Evolutionary conservation across 1,140 invertebrate species (phyloP).

Genomic region (Atta colombica): DNA sequence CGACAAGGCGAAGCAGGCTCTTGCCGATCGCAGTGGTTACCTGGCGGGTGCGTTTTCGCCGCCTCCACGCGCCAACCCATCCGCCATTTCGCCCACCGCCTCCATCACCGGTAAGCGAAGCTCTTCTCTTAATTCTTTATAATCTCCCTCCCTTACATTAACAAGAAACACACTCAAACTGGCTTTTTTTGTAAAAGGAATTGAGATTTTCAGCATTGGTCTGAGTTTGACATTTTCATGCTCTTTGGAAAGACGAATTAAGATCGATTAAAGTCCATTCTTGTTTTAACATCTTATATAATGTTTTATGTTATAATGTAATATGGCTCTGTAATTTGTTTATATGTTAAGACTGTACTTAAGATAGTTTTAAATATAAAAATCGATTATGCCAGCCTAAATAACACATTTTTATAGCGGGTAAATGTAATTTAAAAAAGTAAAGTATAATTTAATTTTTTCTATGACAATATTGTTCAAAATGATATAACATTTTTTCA

Average conservation of each 20-base stretch:
- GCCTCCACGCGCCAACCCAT: conserved; percentile 83
- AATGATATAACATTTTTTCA: background rate
- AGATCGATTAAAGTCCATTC: no score
- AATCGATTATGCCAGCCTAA: no score
- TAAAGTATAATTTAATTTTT: background rate
- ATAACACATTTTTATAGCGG: background rate
- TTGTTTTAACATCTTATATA: no score
- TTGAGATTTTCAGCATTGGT: background rate
- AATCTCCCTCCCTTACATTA: background rate
- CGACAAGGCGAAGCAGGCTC: conserved; percentile 94
- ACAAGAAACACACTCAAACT: background rate
- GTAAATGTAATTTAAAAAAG: background rate
- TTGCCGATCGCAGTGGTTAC: conserved; percentile 87
- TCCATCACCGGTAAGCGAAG: conserved; percentile 84
- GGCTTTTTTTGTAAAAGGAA: background rate
- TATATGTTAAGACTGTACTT: no score
- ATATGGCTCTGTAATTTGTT: no score
- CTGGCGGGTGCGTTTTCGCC: conserved; percentile 86
- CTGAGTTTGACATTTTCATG: background rate
- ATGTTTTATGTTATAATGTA: no score
- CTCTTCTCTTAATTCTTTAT: background rate
- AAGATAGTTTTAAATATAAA: no score
- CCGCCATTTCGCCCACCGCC: conserved; percentile 83
- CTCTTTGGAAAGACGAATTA: background rate
- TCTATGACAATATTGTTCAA: background rate